A percentile compares a stretch with the other conserved stretches of the same genome.
These are phyloP conservation scores for Amphiprion ocellaris DNA, from an alignment of 2,113 vertebrate species.

Conservation along the genomic window DNA sequence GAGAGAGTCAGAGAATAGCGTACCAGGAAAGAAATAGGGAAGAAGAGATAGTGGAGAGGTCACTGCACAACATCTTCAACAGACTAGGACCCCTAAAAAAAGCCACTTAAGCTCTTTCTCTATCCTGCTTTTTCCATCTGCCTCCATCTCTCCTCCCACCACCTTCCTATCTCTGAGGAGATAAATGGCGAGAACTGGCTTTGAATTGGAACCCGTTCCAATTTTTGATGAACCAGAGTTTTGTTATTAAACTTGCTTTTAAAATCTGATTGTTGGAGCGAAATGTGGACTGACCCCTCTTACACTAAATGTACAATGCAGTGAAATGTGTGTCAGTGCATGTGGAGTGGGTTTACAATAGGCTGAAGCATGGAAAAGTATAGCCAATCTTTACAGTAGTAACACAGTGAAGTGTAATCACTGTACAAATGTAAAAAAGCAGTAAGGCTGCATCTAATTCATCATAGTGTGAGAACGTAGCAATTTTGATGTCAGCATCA, in stretches of 20 bases:
- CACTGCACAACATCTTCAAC: slow-evolving; percentile 29
- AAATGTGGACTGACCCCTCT: no score
- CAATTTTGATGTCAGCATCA: background rate
- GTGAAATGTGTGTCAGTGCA: no score
- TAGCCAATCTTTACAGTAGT: background rate
- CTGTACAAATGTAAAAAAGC: background rate
- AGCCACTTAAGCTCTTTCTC: slow-evolving; percentile 20
- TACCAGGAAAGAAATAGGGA: slow-evolving; percentile 6
- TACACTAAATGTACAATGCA: no score
- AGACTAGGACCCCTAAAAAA: slow-evolving; percentile 39
- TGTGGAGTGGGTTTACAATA: no score
- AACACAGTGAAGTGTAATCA: background rate
- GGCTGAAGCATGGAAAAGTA: background rate
- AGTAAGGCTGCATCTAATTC: background rate
- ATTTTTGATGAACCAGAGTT: background rate
- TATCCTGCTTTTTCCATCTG: slow-evolving; percentile 20
- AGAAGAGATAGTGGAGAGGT: slow-evolving; percentile 25
- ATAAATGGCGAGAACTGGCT: slow-evolving; percentile 37
- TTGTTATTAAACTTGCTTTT: background rate
- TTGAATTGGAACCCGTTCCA: slow-evolving; percentile 5
- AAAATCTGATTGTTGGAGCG: no score
- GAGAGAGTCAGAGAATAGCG: slow-evolving; percentile 12
- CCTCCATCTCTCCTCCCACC: slow-evolving; percentile 1
- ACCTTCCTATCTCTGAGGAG: slow-evolving; percentile 9
- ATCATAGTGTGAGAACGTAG: background rate